Base-by-base conservation (phyloP, 2,113 vertebrate species). In the Tragelaphus strepsiceros region DNA sequence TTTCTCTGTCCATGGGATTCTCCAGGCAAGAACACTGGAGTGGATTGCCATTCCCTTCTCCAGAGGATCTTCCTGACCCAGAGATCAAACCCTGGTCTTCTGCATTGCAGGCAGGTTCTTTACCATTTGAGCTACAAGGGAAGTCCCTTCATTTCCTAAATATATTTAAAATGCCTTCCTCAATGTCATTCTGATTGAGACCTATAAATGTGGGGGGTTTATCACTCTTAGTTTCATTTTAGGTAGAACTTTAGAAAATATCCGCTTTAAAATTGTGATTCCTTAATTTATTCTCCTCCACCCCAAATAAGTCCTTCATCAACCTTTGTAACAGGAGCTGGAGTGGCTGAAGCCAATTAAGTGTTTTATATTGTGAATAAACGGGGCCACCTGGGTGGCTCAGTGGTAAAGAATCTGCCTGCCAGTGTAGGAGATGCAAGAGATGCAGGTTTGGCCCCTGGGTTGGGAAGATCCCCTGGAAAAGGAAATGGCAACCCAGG, bases 61-160 rank as follows among this genome's bases (percentile, higher is more conserved):
- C 61, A 64, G 30, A 32, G 61, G 30, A 16, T 64, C 61, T 64
- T 64, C 30, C 61, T 8, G 30, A 64, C 61, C 30, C 30, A 64
- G 14, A 16, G 61, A 64, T 8, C 7, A 1, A 32, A 64, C 30
- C 61, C 30, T 16, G 61, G 61, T 64, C 61, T 64, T 28, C 61
- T 64, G 30, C 30, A 64, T 16, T 16, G 61, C 61, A 64, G 61
- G 61, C 61, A 32, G 61, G 0, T 32, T 64, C 30, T 64, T 64
- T 32, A 64, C 61, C 3, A 1, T 64, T 64, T 32, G 61, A 64
- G 30, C 61, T 16, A 32, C 30, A 62, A 62, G 61, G 30, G 61
- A 32, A 62, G 30, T 32, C 61, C 61, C 30, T 62, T 91, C 26
- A 97, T 93, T 98, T 96, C 85, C 94, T 97, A 96, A 98, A 96